These are phyloP conservation scores for Uria lomvia DNA, from an alignment of 2,113 vertebrate genomes.

Conservation along the genomic window DNA sequence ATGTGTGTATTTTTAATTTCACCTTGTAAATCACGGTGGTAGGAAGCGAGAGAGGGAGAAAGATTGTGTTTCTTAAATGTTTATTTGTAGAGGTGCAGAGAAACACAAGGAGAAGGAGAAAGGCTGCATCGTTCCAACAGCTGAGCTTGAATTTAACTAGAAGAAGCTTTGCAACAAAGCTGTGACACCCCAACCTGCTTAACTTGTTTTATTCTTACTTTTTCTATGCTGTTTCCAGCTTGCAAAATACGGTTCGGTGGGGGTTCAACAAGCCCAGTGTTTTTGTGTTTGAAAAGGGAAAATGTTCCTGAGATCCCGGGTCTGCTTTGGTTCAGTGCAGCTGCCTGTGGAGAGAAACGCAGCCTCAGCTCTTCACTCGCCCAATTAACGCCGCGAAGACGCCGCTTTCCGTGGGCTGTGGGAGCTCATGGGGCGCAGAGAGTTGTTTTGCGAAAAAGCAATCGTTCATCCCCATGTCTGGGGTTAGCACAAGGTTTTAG, in stretches of 20 bases:
- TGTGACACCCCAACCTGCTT: neutral
- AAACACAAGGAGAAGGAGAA: neutral
- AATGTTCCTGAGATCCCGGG: neutral
- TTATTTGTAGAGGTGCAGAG: neutral
- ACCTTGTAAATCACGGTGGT: neutral
- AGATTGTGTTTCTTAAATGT: neutral
- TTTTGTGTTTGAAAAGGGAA: neutral
- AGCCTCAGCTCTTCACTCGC: neutral
- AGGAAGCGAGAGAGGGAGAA: neutral
- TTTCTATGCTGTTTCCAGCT: neutral
- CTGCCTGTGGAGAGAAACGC: neutral
- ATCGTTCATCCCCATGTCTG: neutral
- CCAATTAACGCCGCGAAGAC: neutral
- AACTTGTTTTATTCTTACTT: neutral
- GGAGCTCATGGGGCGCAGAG: neutral
- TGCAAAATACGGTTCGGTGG: neutral
- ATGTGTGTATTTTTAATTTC: neutral
- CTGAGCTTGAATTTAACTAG: neutral
- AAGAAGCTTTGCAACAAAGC: neutral
- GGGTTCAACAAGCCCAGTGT: neutral
- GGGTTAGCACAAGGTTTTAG: neutral
- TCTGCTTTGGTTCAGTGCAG: neutral
- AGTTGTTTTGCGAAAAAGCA: neutral
- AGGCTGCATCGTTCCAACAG: neutral
- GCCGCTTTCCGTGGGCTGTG: accelerated